Evolutionary conservation across 2,797 vertebrate genomes (phyloP), one percentile per base, ranked within the genome.

Genomic region (Rhynchonycteris naso): DNA sequence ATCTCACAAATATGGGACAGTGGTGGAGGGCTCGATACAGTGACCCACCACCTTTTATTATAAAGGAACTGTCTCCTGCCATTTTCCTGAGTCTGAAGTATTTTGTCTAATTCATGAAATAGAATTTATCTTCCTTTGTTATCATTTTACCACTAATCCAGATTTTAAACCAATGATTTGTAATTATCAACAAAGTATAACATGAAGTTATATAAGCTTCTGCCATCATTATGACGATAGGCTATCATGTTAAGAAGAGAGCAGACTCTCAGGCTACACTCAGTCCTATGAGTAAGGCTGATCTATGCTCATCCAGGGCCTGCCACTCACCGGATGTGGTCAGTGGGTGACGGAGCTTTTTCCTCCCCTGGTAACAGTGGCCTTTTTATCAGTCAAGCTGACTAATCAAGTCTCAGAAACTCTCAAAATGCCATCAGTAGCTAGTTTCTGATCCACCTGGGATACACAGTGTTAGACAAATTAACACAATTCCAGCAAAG

Each of bases 101-200:
- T 58, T 84, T 54, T 65, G n/a, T 72, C 82, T 58, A 81, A 90
- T 63, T 91, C 33, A 54, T 50, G 82, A 78, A 74, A 47, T 0
- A 66, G 12, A 28, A 66, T 56, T 38, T 76, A 76, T 28, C 35
- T 88, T 86, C 87, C 68, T 75, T 87, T 87, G 79, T 33, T 63
- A 28, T 91, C n/a, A 91, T 47, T 61, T 87, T 58, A 84, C 59
- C 30, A 63, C 63, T 61, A 63, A 88, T 90, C 84, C 85, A 85
- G 52, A 91, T 79, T 90, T 87, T 82, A 91, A 93, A 26, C 28
- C 71, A 71, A n/a, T 58, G 19, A 30, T 18, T 50, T 80, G 13
- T 33, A 74, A 85, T 50, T 52, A 78, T 35, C 52, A 68, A 84
- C 43, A 50, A 35, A 47, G 92, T 54, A 15, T 30, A 72, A 24